These are phyloP conservation scores for Nettapus auritus DNA, from an alignment of 2,113 vertebrate species.

Conservation along the genomic window DNA sequence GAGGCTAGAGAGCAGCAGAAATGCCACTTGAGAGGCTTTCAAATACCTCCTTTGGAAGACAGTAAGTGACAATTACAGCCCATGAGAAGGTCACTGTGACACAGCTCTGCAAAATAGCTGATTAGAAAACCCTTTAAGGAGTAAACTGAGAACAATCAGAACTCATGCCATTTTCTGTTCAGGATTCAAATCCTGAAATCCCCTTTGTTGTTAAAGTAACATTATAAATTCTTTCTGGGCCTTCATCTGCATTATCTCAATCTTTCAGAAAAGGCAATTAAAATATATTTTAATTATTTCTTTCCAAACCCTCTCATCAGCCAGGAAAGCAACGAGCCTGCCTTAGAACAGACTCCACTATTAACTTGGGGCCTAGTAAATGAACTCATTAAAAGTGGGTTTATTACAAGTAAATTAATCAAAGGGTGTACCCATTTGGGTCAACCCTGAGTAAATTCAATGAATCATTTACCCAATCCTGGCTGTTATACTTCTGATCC, in stretches of 20 bases:
- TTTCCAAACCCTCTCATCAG: neutral
- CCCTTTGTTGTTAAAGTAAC: neutral
- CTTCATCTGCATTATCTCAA: neutral
- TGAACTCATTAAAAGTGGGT: neutral
- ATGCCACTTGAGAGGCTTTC: neutral
- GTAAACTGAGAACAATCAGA: neutral
- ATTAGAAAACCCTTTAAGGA: slow-evolving; percentile 13
- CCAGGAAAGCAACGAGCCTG: neutral
- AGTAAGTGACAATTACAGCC: neutral
- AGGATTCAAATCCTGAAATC: slow-evolving; percentile 6
- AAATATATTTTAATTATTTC: neutral
- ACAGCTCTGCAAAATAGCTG: neutral
- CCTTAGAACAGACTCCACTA: neutral
- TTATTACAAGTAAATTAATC: slow-evolving; percentile 14
- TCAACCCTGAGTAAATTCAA: neutral
- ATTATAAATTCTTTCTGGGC: neutral
- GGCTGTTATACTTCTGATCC: neutral
- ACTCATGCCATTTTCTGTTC: neutral
- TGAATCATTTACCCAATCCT: neutral
- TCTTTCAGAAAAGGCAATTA: neutral
- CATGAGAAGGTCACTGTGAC: neutral
- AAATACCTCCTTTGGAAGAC: neutral
- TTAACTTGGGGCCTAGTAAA: neutral
- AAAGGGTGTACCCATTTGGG: neutral
- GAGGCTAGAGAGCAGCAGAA: neutral